Base-by-base conservation (phyloP, 2,113 vertebrate genomes). In the Girardinichthys multiradiatus region DNA sequence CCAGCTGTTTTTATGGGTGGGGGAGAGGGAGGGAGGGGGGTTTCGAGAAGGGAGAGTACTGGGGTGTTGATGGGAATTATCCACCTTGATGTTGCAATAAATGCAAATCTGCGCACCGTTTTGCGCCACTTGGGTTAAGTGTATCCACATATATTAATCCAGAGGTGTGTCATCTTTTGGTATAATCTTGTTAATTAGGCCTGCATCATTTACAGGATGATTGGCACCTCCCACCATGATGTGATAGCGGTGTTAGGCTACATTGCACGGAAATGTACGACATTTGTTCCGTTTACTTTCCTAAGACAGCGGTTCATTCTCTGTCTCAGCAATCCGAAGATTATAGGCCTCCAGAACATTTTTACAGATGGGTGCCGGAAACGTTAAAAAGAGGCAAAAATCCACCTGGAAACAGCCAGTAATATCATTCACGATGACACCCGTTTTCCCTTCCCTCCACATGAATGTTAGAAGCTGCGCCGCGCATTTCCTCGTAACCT, bases 1-100 rank as follows among this genome's bases (percentile, higher is more conserved):
- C 91, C 93, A 93, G 92, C 91, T 94, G 91, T 93, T 91, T 90
- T 86, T 83, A 86, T 76, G 81, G 87, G 88, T 26, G 86, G 54
- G 27, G 17, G 71, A 2, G 42, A n/a, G n/a, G n/a, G n/a, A n/a
- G n/a, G n/a, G n/a, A n/a, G n/a, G n/a, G n/a, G n/a, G n/a, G n/a
- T n/a, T n/a, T 45, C 13, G 17, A 57, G 70, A 2, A 64, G 4
- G 29, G 4, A 4, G 60, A 65, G 84, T 21, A 48, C 57, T 21
- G 74, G 77, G 87, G 78, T 79, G 84, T 87, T 81, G 79, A 83
- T 87, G 39, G 77, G 81, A 69, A 89, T 84, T 86, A 82, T 67
- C 84, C 87, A 81, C 74, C 82, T 79, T 76, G 54, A 64, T 76
- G 74, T 66, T 68, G 68, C 62, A 78, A 84, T 70, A 77, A 75